These are phyloP conservation scores for Trissolcus brochymenae DNA, from an alignment of 2,888 invertebrate species.

Conservation along the genomic window DNA sequence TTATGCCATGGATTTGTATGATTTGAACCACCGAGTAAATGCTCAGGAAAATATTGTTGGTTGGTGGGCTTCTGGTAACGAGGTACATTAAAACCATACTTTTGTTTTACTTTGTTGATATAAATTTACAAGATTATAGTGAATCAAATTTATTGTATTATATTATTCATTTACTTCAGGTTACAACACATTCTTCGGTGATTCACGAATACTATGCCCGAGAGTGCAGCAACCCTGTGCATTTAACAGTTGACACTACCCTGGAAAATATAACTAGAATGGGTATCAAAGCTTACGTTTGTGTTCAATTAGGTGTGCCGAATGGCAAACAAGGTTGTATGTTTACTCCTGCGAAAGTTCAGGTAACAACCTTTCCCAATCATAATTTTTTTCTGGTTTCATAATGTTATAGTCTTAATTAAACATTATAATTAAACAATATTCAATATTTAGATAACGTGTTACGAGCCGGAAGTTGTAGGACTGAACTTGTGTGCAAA, in stretches of 20 bases:
- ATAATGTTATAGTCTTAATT: neutral
- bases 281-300: slow-evolving; percentile 95
- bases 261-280: slow-evolving; percentile 88
- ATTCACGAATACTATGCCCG: slow-evolving; percentile 98
- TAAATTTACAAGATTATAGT: neutral
- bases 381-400: neutral
- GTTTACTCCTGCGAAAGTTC: slow-evolving; percentile 97
- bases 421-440: no score
- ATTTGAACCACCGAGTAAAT: slow-evolving; percentile 94
- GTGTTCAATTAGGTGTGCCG: slow-evolving; percentile 95
- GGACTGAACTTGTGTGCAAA: slow-evolving; percentile 89
- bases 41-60: slow-evolving; percentile 96
- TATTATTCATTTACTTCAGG: slow-evolving; percentile 70
- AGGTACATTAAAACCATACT: slow-evolving; percentile 73
- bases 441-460: slow-evolving; percentile 80
- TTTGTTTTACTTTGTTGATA: no score
- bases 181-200: slow-evolving; percentile 97
- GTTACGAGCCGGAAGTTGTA: slow-evolving; percentile 94
- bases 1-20: slow-evolving; percentile 96
- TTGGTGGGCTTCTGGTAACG: slow-evolving; percentile 99
- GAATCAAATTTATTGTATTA: neutral
- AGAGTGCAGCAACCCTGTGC: slow-evolving; percentile 95
- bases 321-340: slow-evolving; percentile 94
- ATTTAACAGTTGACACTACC: slow-evolving; percentile 96
- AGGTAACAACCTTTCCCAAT: slow-evolving; percentile 71